A percentile compares a stretch with the other conserved stretches of the same genome.
These are phyloP conservation scores for Pituophis catenifer DNA, from an alignment of 2,113 vertebrate species.

Conservation along the genomic window DNA sequence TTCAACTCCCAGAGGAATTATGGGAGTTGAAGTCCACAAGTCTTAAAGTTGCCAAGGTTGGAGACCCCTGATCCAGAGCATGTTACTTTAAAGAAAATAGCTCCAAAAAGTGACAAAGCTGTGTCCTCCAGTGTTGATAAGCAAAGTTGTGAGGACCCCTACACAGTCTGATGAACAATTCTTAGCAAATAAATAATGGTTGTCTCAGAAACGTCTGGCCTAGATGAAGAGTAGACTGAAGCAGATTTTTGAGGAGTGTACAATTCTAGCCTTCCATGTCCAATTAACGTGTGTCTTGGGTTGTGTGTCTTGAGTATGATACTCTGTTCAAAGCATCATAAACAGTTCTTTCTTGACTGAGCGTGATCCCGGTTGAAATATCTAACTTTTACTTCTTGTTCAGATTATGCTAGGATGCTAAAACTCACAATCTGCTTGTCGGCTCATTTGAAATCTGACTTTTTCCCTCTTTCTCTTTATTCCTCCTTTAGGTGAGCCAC, in stretches of 20 bases:
- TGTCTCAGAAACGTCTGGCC: neutral
- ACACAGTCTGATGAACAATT: neutral
- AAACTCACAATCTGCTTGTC: neutral
- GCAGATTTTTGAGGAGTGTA: neutral
- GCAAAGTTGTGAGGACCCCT: neutral
- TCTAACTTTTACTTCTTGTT: neutral
- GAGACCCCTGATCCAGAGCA: neutral
- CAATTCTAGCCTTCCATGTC: neutral
- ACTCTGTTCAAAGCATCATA: neutral
- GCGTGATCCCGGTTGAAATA: neutral
- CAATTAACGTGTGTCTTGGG: neutral
- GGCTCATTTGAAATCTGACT: neutral
- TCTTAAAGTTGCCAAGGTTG: too few relatives aligned
- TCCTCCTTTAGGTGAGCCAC: conserved; percentile 45
- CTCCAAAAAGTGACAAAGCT: neutral
- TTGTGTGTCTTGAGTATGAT: neutral
- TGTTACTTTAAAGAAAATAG: neutral
- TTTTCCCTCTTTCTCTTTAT: neutral
- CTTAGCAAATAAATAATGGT: neutral
- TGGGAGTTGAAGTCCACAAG: too few relatives aligned
- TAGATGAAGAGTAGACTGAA: neutral
- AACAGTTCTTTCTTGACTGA: neutral
- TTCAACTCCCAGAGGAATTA: too few relatives aligned
- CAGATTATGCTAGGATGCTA: neutral
- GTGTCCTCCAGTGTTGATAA: neutral